These are phyloP conservation scores for Ammospiza nelsoni DNA, from an alignment of 2,113 vertebrate genomes.

Conservation along the genomic window DNA sequence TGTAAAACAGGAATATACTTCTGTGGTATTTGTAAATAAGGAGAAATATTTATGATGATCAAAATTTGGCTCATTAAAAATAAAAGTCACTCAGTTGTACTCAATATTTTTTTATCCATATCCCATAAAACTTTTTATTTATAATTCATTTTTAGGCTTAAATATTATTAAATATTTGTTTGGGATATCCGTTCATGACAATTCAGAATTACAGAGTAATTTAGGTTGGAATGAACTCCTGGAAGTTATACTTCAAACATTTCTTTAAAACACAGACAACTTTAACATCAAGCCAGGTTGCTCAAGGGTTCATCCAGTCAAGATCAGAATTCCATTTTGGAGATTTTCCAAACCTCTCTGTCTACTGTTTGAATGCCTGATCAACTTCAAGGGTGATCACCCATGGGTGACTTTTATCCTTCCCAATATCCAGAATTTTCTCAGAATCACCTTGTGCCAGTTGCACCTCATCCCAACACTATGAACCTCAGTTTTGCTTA, in stretches of 20 bases:
- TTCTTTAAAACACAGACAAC: not conserved
- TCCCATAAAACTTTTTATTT: not conserved
- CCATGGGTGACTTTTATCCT: not conserved
- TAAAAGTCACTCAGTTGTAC: not conserved
- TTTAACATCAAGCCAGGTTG: not conserved
- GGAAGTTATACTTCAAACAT: not conserved
- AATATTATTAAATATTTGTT: not conserved
- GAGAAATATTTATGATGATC: not conserved
- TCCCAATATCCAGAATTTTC: not conserved
- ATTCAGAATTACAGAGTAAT: not conserved
- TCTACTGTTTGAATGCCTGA: not conserved
- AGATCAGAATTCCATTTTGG: not conserved
- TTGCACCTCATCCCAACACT: no score
- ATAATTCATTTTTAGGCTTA: not conserved
- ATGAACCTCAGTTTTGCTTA: not conserved
- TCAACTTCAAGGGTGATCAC: not conserved
- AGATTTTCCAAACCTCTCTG: not conserved
- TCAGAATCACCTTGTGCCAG: not conserved
- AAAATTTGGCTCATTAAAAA: not conserved
- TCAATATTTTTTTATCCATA: not conserved
- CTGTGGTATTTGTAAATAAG: not conserved
- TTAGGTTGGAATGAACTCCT: not conserved
- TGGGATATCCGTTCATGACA: not conserved
- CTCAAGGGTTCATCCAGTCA: not conserved
- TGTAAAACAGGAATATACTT: not conserved